Percentiles rank a stretch among this genome's conserved stretches.
Evolutionary conservation across 2,888 invertebrate genomes (phyloP).

Genomic region (Mythimna albipuncta): DNA sequence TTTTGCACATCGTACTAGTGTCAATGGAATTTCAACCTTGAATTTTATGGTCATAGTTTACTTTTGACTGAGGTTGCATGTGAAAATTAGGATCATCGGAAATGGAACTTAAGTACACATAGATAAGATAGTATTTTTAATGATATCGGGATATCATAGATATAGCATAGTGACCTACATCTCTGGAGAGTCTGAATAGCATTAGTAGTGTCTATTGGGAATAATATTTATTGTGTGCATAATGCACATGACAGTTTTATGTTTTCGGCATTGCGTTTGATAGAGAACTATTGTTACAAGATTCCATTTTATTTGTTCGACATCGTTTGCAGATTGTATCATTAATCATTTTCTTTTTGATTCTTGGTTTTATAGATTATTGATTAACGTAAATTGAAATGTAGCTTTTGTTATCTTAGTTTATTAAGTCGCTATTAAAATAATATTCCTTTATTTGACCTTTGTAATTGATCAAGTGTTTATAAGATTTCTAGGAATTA

Average conservation of each 20-base stretch:
- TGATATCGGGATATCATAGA: conserved; percentile 68
- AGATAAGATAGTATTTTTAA: conserved; percentile 68
- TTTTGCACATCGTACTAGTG: conserved; percentile 11
- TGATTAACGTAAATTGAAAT: conserved; percentile 35
- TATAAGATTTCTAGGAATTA: not conserved
- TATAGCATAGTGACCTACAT: conserved; percentile 88
- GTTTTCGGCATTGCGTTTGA: conserved; percentile 85
- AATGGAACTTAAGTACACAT: conserved; percentile 70
- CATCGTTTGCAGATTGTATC: conserved; percentile 58
- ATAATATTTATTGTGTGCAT: conserved; percentile 89
- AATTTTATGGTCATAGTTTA: conserved; percentile 27
- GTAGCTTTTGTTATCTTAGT: not conserved
- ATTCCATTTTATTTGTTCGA: conserved; percentile 75
- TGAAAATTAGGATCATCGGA: conserved; percentile 54
- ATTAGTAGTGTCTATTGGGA: conserved; percentile 85
- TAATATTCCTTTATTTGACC: not conserved
- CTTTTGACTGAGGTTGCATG: conserved; percentile 39
- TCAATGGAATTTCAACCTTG: conserved; percentile 44
- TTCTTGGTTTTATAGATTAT: conserved; percentile 28
- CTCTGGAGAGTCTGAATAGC: conserved; percentile 86
- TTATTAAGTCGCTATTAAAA: not conserved
- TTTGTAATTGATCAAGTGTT: not conserved
- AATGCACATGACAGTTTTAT: conserved; percentile 90
- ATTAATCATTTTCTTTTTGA: conserved; percentile 58
- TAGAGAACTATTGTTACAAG: conserved; percentile 75